A percentile compares a stretch with the other conserved stretches of the same genome.
These are phyloP conservation scores for Anarsia innoxiella DNA, from an alignment of 2,888 invertebrate species.

Conservation along the genomic window DNA sequence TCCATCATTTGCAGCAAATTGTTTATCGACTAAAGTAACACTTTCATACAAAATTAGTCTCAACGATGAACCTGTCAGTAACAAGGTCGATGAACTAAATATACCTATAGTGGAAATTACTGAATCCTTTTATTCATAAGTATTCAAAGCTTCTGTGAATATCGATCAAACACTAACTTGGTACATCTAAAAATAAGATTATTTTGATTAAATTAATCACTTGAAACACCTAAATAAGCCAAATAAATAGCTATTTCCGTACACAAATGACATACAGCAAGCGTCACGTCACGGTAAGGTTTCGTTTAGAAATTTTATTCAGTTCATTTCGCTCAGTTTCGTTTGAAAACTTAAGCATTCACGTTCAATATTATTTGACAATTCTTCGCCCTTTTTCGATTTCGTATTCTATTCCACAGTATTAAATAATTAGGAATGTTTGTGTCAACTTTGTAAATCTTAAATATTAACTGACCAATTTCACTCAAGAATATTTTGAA, in stretches of 20 bases:
- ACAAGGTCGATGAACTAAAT: constrained; percentile 76
- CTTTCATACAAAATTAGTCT: constrained; percentile 67
- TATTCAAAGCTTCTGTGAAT: constrained; percentile 29
- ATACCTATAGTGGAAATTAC: constrained; percentile 62
- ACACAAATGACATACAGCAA: constrained; percentile 22
- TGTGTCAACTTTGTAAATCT: too few species aligned
- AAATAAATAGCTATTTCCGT: constrained; percentile 13
- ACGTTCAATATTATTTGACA: too few species aligned
- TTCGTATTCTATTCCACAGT: too few species aligned
- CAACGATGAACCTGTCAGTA: constrained; percentile 74
- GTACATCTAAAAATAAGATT: constrained; percentile 9
- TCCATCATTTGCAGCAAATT: constrained; percentile 57
- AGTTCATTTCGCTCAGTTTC: too few species aligned
- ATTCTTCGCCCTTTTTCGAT: too few species aligned
- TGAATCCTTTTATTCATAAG: constrained; percentile 33
- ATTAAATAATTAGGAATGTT: too few species aligned
- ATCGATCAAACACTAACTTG: constrained; percentile 23
- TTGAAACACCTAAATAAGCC: neutral
- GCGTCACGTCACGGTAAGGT: constrained; percentile 20
- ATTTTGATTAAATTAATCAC: neutral
- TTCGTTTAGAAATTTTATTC: constrained; percentile 38
- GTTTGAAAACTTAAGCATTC: too few species aligned
- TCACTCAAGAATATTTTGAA: too few species aligned
- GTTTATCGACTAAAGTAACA: constrained; percentile 50
- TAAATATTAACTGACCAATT: too few species aligned